These are phyloP conservation scores for Amblyornis subalaris DNA, from an alignment of 2,113 vertebrate species.

Conservation along the genomic window DNA sequence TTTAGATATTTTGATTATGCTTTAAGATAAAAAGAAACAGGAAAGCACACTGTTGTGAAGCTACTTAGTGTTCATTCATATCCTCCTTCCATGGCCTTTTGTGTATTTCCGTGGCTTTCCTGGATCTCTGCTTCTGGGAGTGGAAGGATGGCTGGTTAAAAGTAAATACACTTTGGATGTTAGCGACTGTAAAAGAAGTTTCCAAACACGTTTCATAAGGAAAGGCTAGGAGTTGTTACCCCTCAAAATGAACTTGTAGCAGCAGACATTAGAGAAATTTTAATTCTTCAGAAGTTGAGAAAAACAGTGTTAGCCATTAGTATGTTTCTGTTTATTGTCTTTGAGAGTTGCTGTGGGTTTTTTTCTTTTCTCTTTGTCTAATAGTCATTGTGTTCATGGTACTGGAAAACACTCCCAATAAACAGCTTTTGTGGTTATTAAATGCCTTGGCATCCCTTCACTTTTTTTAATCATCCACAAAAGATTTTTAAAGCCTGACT, in stretches of 20 bases:
- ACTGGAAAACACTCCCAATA: not conserved
- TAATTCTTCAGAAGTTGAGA: not conserved
- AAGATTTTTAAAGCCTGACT: not conserved
- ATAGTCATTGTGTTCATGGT: not conserved
- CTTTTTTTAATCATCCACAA: not conserved
- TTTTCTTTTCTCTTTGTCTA: not conserved
- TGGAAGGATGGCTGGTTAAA: not conserved
- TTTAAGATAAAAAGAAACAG: not conserved
- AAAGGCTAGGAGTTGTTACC: not conserved
- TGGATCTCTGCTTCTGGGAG: not conserved
- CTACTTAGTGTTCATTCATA: not conserved
- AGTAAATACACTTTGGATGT: not conserved
- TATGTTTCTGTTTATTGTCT: not conserved
- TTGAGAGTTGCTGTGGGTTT: rapidly evolving
- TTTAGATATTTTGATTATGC: not conserved
- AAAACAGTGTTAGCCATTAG: not conserved
- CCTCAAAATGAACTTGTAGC: not conserved
- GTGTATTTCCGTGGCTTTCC: not conserved
- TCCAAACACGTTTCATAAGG: not conserved
- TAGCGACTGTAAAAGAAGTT: not conserved
- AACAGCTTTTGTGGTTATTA: not conserved
- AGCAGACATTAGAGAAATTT: not conserved
- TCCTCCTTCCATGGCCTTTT: not conserved
- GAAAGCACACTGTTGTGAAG: not conserved
- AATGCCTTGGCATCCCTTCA: not conserved